Evolutionary conservation across 2,113 vertebrate genomes (phyloP).

Genomic region (Paradisaea rubra): DNA sequence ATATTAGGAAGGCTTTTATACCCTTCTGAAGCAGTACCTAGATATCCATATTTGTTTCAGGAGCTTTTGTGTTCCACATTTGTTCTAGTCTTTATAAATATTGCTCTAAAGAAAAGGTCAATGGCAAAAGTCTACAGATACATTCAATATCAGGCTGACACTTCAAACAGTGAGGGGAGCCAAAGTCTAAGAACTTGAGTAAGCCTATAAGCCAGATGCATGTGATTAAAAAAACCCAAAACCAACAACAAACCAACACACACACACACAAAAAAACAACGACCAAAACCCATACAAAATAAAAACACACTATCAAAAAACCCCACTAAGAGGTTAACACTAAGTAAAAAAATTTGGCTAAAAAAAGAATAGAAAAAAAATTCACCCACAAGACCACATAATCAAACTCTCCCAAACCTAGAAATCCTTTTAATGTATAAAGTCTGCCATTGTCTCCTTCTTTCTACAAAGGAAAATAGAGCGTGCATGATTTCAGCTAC

Average conservation of each 20-base stretch:
- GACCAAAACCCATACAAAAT: neutral
- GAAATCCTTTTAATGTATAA: neutral
- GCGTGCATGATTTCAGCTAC: neutral
- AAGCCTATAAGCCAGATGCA: neutral
- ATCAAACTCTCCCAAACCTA: neutral
- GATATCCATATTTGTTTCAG: neutral
- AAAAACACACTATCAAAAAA: neutral
- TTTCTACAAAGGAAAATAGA: neutral
- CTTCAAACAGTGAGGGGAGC: neutral
- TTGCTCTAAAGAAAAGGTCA: neutral
- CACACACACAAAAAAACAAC: neutral
- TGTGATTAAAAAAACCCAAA: neutral
- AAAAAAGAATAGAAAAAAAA: neutral
- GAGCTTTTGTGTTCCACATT: neutral
- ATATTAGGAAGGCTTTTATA: neutral
- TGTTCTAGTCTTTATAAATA: neutral
- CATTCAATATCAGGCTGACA: neutral
- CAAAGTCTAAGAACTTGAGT: neutral
- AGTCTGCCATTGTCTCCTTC: neutral
- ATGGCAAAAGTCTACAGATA: neutral
- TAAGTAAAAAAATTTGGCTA: neutral
- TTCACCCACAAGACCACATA: neutral
- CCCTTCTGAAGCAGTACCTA: neutral
- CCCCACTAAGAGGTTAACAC: neutral
- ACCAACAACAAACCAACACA: neutral